Evolutionary conservation across 2,113 vertebrate species (phyloP).

Genomic region (Microtus montanus): DNA sequence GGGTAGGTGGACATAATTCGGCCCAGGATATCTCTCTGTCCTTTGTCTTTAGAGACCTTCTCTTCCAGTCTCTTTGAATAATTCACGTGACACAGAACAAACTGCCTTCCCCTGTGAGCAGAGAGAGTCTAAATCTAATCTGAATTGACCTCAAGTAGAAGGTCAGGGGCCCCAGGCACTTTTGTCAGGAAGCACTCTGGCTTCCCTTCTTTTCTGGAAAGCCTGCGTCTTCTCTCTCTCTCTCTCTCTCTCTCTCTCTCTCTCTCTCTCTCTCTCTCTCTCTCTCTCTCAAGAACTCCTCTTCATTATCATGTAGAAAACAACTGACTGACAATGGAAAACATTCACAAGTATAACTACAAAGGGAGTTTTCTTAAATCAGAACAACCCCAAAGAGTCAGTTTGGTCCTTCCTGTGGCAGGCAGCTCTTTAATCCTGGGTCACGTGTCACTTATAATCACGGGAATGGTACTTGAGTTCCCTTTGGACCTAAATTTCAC

Average conservation of each 20-base stretch:
- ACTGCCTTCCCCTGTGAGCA: not conserved
- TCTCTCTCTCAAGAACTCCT: conserved; percentile 65
- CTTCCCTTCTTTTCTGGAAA: not conserved
- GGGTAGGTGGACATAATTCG: not conserved
- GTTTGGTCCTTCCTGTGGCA: conserved; percentile 85
- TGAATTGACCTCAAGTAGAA: not conserved
- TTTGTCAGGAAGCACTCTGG: not conserved
- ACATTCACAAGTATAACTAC: conserved; percentile 84
- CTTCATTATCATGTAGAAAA: conserved; percentile 64
- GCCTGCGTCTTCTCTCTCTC: not conserved
- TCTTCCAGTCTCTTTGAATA: not conserved
- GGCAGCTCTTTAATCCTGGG: conserved; percentile 86
- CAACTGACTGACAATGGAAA: conserved; percentile 81
- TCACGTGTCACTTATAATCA: conserved; percentile 89
- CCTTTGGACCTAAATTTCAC: conserved; percentile 87
- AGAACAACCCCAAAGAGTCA: conserved; percentile 83
- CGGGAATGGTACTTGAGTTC: conserved; percentile 86
- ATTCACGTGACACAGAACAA: not conserved
- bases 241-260: not conserved
- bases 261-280: not conserved
- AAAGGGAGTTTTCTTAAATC: conserved; percentile 85
- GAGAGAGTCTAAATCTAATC: not conserved
- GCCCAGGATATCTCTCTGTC: not conserved
- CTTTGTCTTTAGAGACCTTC: not conserved
- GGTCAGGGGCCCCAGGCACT: not conserved